phyloP scores from a whole-genome alignment of 2,797 vertebrate species.

The Microcaecilia unicolor region DNA sequence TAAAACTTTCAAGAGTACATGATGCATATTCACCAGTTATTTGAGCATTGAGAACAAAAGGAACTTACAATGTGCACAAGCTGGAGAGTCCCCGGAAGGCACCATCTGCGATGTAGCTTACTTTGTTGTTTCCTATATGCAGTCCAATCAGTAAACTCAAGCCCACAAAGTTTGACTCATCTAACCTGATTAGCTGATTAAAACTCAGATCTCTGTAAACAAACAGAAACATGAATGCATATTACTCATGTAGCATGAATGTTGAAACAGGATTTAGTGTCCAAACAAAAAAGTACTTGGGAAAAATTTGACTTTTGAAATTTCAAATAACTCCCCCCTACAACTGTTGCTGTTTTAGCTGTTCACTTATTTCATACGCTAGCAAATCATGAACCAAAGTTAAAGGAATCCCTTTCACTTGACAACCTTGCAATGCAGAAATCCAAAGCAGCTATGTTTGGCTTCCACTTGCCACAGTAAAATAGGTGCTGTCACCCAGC shows the following conservation, averaged over 20 bases:
- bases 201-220: conserved; percentile 74
- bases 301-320: not conserved
- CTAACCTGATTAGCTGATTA: conserved; percentile 82
- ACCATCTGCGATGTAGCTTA: conserved; percentile 90
- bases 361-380: not conserved
- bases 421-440: conserved; percentile 8
- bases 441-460: not conserved
- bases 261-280: too few species aligned
- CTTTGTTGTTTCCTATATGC: conserved; percentile 78
- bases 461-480: conserved; percentile 38
- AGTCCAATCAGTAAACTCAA: conserved; percentile 77
- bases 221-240: not conserved
- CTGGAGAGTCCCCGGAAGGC: conserved; percentile 83
- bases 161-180: conserved; percentile 86
- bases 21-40: conserved; percentile 20
- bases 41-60: conserved; percentile 10
- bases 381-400: conserved; percentile 10
- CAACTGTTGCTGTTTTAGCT: not conserved
- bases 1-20: too few species aligned
- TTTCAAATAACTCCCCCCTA: not conserved
- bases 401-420: conserved; percentile 7
- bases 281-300: too few species aligned
- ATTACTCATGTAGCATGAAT: not conserved
- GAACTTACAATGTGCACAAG: conserved; percentile 84
- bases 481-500: conserved; percentile 19